These are phyloP conservation scores for Danio aesculapii DNA, from an alignment of 2,797 vertebrate genomes.

Conservation along the genomic window DNA sequence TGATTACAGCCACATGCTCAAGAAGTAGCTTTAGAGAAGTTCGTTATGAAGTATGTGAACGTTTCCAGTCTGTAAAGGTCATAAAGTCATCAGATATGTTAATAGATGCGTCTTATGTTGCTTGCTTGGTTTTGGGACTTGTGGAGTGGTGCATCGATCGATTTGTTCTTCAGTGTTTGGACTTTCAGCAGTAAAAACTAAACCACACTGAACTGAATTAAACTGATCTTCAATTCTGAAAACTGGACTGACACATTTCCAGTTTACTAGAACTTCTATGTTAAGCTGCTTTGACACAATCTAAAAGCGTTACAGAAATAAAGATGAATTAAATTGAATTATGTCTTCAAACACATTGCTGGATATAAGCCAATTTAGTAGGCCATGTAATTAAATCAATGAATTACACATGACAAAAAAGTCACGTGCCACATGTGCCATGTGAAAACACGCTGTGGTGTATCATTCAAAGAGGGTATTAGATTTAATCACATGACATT, in stretches of 20 bases:
- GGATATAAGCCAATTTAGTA: conserved; percentile 30
- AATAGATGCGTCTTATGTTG: not conserved
- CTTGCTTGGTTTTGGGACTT: too few species aligned
- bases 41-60: conserved; percentile 56
- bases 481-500: not conserved
- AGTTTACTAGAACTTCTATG: too few species aligned
- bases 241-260: too few species aligned
- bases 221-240: too few species aligned
- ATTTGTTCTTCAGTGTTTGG: too few species aligned
- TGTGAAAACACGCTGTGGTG: conserved; percentile 49
- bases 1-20: conserved; percentile 20
- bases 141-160: too few species aligned
- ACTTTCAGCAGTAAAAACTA: too few species aligned
- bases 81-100: conserved; percentile 13
- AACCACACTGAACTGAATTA: too few species aligned
- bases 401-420: conserved; percentile 61
- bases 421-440: conserved; percentile 61
- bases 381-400: conserved; percentile 63
- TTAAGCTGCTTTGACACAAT: too few species aligned
- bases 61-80: conserved; percentile 50
- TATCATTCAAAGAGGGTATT: conserved; percentile 20
- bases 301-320: too few species aligned
- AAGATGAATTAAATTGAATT: too few species aligned
- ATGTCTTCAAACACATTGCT: not conserved
- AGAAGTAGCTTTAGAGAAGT: not conserved